A percentile compares a stretch with the other conserved stretches of the same genome.
Conservation (phyloP, 2,888 invertebrate species). For the Hypercompe scribonia region DNA sequence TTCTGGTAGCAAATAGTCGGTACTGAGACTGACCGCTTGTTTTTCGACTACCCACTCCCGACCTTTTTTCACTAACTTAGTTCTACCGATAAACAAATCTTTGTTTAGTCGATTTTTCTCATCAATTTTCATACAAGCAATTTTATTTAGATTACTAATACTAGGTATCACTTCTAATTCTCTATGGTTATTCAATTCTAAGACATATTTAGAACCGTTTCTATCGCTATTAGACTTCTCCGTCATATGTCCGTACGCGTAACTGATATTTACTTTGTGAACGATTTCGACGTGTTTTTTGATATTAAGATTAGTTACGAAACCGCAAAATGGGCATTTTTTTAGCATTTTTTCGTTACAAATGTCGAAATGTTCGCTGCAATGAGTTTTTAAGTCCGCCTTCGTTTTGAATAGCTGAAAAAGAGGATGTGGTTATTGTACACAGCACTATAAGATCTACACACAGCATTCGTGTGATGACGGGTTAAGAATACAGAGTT, state of each 20-base stretch:
- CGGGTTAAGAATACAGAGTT: too few relatives aligned
- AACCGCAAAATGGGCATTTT: constrained; percentile 74
- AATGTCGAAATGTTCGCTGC: constrained; percentile 70
- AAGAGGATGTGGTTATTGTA: not conserved
- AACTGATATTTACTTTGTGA: constrained; percentile 56
- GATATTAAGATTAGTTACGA: constrained; percentile 59
- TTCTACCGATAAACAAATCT: constrained; percentile 59
- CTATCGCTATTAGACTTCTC: constrained; percentile 48
- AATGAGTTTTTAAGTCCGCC: constrained; percentile 65
- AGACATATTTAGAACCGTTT: constrained; percentile 62
- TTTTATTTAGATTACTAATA: constrained; percentile 68
- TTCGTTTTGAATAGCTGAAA: constrained; percentile 75
- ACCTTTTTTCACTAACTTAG: constrained; percentile 68
- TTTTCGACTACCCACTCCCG: constrained; percentile 72
- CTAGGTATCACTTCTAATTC: constrained; percentile 74
- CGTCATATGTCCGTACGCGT: constrained; percentile 50
- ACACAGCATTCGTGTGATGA: too few relatives aligned
- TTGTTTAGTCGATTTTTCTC: constrained; percentile 57
- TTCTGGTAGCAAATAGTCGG: constrained; percentile 58
- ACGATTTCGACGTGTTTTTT: constrained; percentile 55
- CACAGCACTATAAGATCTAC: too few relatives aligned
- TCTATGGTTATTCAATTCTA: constrained; percentile 55
- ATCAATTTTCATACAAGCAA: constrained; percentile 65
- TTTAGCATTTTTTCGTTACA: constrained; percentile 66
- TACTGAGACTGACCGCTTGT: constrained; percentile 48